Conservation (phyloP, 2,113 vertebrate species). For the Misgurnus mizolepis region DNA sequence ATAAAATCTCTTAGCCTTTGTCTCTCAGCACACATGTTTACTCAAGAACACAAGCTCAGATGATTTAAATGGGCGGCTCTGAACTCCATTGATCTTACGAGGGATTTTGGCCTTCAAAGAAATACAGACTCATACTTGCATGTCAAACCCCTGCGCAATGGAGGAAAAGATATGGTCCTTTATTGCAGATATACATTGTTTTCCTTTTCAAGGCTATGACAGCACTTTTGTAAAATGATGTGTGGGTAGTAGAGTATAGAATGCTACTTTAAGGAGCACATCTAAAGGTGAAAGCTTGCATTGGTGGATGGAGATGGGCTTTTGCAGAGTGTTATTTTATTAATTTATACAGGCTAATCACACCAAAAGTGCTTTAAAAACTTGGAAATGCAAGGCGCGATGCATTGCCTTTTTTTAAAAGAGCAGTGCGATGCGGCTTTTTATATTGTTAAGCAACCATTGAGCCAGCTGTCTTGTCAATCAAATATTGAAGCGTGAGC, state of each 20-base stretch:
- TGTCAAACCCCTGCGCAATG: too few species aligned
- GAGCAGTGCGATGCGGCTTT: too few species aligned
- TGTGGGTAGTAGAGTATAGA: slow-evolving; percentile 80
- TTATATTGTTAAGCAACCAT: too few species aligned
- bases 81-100: slow-evolving; percentile 83
- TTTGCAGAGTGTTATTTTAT: too few species aligned
- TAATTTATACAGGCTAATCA: too few species aligned
- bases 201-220: background rate
- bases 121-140: slow-evolving; percentile 32
- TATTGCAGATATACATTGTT: background rate
- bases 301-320: too few species aligned
- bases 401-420: too few species aligned
- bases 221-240: slow-evolving; percentile 79
- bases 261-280: slow-evolving; percentile 76
- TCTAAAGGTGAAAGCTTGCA: slow-evolving; percentile 25
- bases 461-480: too few species aligned
- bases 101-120: slow-evolving; percentile 56
- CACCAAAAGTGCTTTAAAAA: too few species aligned
- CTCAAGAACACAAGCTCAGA: slow-evolving; percentile 82
- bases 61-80: slow-evolving; percentile 87
- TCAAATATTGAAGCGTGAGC: too few species aligned
- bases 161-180: background rate
- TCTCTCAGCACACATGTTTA: slow-evolving; percentile 91
- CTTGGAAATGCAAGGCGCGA: too few species aligned
- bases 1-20: slow-evolving; percentile 92